phyloP scores from a whole-genome alignment of 2,888 invertebrate species.

The Pheosia tremula region DNA sequence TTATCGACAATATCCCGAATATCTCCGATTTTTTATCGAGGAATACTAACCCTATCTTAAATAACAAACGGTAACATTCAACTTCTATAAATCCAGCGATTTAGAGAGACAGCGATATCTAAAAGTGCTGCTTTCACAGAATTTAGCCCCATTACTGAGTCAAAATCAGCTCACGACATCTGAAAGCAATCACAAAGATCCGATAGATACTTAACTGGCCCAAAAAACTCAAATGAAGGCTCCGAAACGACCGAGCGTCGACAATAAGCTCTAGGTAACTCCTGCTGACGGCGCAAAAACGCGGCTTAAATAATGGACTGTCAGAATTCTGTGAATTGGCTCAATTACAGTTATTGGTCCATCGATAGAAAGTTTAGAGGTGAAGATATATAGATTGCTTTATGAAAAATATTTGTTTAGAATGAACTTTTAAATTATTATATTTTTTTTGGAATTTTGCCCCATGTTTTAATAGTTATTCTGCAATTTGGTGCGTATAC shows the following conservation, averaged over 20 bases:
- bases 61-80: neutral
- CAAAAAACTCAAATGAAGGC: slow-evolving; percentile 3
- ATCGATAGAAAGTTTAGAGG: neutral
- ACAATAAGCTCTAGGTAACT: neutral
- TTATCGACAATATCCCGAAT: no score
- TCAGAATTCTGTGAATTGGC: slow-evolving; percentile 1
- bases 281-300: slow-evolving; percentile 1
- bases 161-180: slow-evolving; percentile 1
- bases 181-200: slow-evolving; percentile 4
- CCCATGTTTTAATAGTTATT: no score
- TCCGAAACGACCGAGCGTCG: neutral
- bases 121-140: neutral
- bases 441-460: no score
- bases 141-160: neutral
- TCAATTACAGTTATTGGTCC: neutral
- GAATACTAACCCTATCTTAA: neutral
- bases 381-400: no score
- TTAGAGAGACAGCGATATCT: neutral
- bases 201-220: slow-evolving; percentile 4
- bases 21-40: no score
- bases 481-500: no score
- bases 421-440: no score
- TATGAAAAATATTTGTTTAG: no score
- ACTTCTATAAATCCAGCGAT: neutral
- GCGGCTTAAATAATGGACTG: slow-evolving; percentile 1